Evolutionary conservation across 2,113 vertebrate genomes (phyloP), one percentile per base, ranked within the genome.

Genomic region (Felis chaus): DNA sequence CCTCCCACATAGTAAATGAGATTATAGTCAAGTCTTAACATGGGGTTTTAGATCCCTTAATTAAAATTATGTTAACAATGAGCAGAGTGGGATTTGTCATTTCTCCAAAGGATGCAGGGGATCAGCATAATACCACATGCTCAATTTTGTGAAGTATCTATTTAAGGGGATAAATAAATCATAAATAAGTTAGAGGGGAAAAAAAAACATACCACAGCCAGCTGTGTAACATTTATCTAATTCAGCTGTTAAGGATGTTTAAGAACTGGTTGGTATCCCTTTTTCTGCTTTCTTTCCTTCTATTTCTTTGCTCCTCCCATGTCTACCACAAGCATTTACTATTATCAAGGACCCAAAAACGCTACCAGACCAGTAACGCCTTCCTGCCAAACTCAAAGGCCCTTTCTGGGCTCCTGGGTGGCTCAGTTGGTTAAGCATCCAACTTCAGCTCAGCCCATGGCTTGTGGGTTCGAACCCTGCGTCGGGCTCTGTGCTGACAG

Each of bases 81-180:
- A 97, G 55, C 50, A 95, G 68, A 55, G 33, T n/a, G 63, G 79
- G 63, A 90, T 96, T 74, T 97, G n/a, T 57, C 63, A 21, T 71
- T 73, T 92, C 87, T 92, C 91, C 29, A 71, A 91, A 83, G 80
- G 4, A 74, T 86, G 41, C 48, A 48, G 93, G 3, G 48, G 71
- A 91, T 89, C 48, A 74, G 39, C 6, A 41, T 66, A 85, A 96
- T 65, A 73, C 15, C 39, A 33, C 12, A 74, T 21, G 31, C 27
- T 96, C 61, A 79, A 21, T 91, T 94, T 95, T 89, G 36, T 53
- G 41, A 96, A 86, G 55, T 86, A 18, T 84, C 31, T 90, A 57
- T 81, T 97, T 97, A 94, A 96, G 66, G 95, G 53, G 81, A 84
- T 86, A 96, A 93, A 94, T 79, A 96, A 85, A 76, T 50, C 83